Evolutionary conservation across 2,113 vertebrate species (phyloP).

Genomic region (Phalacrocorax aristotelis): DNA sequence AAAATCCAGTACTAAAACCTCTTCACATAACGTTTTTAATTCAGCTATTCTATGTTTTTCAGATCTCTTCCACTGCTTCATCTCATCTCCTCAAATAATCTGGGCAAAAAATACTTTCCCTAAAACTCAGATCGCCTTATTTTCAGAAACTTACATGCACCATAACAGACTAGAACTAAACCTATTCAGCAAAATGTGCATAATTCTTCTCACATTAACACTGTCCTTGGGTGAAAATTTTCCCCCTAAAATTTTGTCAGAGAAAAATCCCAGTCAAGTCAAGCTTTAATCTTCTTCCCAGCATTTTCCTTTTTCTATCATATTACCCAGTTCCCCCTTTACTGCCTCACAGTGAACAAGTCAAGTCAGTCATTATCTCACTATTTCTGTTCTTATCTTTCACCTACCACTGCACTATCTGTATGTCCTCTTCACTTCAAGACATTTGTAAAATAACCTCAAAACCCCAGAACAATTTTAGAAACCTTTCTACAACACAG

Average conservation of each 20-base stretch:
- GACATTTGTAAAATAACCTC: background rate
- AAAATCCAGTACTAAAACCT: background rate
- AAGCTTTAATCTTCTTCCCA: background rate
- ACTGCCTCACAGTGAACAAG: background rate
- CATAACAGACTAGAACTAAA: background rate
- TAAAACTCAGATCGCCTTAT: background rate
- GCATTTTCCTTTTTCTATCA: background rate
- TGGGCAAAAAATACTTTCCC: background rate
- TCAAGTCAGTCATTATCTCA: background rate
- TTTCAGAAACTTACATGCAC: background rate
- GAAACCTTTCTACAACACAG: background rate
- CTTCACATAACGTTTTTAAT: background rate
- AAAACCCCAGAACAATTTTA: background rate
- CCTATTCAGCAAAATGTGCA: background rate
- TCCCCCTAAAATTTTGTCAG: background rate
- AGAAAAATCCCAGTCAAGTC: background rate
- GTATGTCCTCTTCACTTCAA: background rate
- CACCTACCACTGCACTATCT: accelerated
- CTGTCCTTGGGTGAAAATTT: background rate
- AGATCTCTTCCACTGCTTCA: background rate
- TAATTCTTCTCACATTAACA: background rate
- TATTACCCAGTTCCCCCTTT: background rate
- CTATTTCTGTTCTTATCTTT: background rate
- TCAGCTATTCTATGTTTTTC: background rate
- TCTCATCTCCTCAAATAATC: background rate